Evolutionary conservation across 30 jellyfish, hydroid and myxozoan genomes (phyloP).

Genomic region (Hydractinia echinata): DNA sequence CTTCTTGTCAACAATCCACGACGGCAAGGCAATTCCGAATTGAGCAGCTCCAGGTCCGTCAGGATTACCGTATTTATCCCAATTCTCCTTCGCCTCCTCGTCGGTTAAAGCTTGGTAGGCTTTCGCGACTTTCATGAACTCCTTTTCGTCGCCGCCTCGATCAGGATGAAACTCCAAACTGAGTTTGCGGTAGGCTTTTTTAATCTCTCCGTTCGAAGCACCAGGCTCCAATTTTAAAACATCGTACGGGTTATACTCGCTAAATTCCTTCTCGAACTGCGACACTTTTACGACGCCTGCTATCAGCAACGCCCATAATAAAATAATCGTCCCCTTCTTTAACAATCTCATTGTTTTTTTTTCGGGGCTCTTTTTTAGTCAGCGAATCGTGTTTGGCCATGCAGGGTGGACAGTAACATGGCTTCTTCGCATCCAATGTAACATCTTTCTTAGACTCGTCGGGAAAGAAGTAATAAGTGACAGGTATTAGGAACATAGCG

Average conservation of each 20-base stretch:
- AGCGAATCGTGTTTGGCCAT: slow-evolving; percentile 73
- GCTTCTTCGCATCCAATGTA: slow-evolving; percentile 63
- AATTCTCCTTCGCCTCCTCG: slow-evolving; percentile 89
- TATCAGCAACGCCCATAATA: slow-evolving; percentile 76
- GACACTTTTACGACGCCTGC: slow-evolving; percentile 94
- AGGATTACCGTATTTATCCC: slow-evolving; percentile 98
- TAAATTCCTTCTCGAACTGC: slow-evolving; percentile 87
- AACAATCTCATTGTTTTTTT: slow-evolving; percentile 52
- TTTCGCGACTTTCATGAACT: slow-evolving; percentile 86
- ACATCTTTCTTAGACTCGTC: slow-evolving; percentile 57
- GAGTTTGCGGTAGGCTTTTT: slow-evolving; percentile 68
- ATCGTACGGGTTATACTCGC: slow-evolving; percentile 90
- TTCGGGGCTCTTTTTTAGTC: slow-evolving; percentile 55
- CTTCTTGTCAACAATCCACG: slow-evolving; percentile 96
- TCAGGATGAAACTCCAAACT: slow-evolving; percentile 94
- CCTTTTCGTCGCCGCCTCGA: slow-evolving; percentile 71
- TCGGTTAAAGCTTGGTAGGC: slow-evolving; percentile 98
- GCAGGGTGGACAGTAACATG: slow-evolving; percentile 96
- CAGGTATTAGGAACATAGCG: slow-evolving; percentile 84
- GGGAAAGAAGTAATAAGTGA: slow-evolving; percentile 84
- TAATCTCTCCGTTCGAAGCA: slow-evolving; percentile 79
- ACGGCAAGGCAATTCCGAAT: slow-evolving; percentile 96
- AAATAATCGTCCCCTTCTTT: slow-evolving; percentile 70
- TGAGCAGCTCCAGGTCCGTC: slow-evolving; percentile 99
- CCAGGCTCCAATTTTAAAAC: slow-evolving; percentile 82